phyloP scores from a whole-genome alignment of 2,113 vertebrate species.

The Castor canadensis region DNA sequence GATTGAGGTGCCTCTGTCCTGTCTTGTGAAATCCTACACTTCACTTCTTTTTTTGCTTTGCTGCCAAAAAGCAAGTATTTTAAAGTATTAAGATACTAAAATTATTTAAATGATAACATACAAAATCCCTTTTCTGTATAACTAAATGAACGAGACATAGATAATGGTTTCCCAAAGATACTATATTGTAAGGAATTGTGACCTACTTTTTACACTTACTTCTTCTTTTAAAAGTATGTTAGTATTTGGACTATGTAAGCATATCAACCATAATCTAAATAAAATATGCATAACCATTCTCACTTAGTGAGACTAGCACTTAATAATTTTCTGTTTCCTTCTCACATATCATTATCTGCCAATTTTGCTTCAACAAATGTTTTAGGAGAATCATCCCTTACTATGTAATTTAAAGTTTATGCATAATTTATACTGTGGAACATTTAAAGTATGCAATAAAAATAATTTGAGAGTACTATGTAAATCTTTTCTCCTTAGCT shows the following conservation, averaged over 20 bases:
- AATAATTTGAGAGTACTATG: slow-evolving; percentile 30
- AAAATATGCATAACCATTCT: background rate
- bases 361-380: background rate
- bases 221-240: slow-evolving; percentile 10
- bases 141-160: slow-evolving; percentile 46
- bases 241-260: slow-evolving; percentile 53
- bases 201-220: background rate
- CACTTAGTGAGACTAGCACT: background rate
- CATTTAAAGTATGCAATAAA: background rate
- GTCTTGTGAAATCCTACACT: background rate
- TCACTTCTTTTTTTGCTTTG: background rate
- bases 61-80: background rate
- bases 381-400: background rate
- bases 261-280: background rate
- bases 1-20: background rate
- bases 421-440: slow-evolving; percentile 2
- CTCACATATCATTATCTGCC: background rate
- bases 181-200: background rate
- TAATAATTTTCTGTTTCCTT: slow-evolving; percentile 23
- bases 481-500: background rate
- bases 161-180: slow-evolving; percentile 45
- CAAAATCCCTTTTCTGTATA: background rate
- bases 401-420: slow-evolving; percentile 36
- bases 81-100: slow-evolving; percentile 32
- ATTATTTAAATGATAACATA: background rate